Evolutionary conservation across 2,888 invertebrate species (phyloP).

Genomic region (Agonopterix subpropinquella): DNA sequence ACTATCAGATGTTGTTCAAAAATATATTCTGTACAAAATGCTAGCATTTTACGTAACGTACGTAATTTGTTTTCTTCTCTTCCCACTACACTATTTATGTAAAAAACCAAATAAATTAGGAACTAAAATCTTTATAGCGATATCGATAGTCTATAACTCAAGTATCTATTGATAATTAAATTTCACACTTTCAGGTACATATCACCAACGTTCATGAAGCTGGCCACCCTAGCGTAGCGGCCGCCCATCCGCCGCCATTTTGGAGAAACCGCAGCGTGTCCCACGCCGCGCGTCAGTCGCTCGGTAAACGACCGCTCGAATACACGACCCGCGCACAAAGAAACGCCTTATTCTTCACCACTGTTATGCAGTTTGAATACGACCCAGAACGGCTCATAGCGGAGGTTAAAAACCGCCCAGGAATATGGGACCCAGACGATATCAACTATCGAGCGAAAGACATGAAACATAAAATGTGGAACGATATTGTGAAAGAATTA

Average conservation of each 20-base stretch:
- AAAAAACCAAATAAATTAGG: too few species aligned
- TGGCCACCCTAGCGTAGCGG: conserved; percentile 28
- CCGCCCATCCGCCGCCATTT: conserved; percentile 44
- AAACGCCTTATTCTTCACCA: conserved; percentile 12
- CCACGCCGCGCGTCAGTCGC: conserved; percentile 61
- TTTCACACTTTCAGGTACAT: not conserved
- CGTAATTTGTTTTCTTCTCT: too few species aligned
- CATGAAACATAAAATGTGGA: conserved; percentile 47
- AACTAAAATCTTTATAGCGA: too few species aligned
- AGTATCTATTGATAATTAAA: too few species aligned
- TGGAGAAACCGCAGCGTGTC: conserved; percentile 55
- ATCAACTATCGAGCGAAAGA: conserved; percentile 48
- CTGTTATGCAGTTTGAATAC: conserved; percentile 64
- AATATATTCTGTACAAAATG: too few species aligned
- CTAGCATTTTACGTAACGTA: too few species aligned
- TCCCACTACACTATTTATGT: too few species aligned
- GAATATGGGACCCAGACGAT: conserved; percentile 59
- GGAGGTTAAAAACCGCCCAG: conserved; percentile 58
- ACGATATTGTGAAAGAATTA: conserved; percentile 52
- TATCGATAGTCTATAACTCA: too few species aligned
- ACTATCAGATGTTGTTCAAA: too few species aligned
- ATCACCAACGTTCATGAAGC: not conserved
- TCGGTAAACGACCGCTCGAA: conserved; percentile 50
- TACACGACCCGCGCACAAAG: conserved; percentile 25
- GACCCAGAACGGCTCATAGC: conserved; percentile 60